Evolutionary conservation across 1,140 invertebrate genomes (phyloP), one percentile per base, ranked within the genome.

Genomic region (Lordiphosa stackelbergi): DNA sequence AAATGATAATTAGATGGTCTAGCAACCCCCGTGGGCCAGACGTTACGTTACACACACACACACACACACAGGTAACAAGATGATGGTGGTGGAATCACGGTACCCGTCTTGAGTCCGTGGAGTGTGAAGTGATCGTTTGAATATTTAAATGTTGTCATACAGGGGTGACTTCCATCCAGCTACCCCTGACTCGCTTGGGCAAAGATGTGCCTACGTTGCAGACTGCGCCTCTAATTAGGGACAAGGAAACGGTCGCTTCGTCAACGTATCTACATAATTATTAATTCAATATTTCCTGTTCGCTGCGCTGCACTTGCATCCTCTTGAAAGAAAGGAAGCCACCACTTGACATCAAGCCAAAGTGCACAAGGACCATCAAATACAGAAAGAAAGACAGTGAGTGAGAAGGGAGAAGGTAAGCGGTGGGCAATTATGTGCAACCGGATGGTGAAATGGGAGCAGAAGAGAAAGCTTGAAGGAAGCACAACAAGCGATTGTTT

Each of bases 111-210:
- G 65, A 49, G 64, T 45, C 45, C 56, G 64, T 47, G 8, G 60
- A 75, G 75, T 81, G 75, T 66, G 53, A 81, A 81, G 77, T 61
- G 77, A 81, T 81, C 69, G 78, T 81, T 81, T 81, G 77, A 69
- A 81, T 83, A 73, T 58, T 62, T 81, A 81, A 83, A 77, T 77
- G 73, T 41, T 72, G 68, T 60, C 64, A 37, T 56, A 40, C 53
- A 38, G 53, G 58, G 71, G 75, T 79, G 38, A 56, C n/a, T 52
- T 37, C n/a, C 16, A 37, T 35, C 38, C 22, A 35, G 9, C n/a
- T 13, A 48, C n/a, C 12, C 28, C 12, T 48, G 73, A 59, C 53
- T 66, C 77, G 77, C 63, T 79, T 68, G 54, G 74, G 63, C 40
- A 61, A 56, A 61, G 59, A 24, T 24, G 22, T 5, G 0, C 47